Base-by-base conservation (phyloP, 1,140 invertebrate species). In the Hesperophylax magnus region DNA sequence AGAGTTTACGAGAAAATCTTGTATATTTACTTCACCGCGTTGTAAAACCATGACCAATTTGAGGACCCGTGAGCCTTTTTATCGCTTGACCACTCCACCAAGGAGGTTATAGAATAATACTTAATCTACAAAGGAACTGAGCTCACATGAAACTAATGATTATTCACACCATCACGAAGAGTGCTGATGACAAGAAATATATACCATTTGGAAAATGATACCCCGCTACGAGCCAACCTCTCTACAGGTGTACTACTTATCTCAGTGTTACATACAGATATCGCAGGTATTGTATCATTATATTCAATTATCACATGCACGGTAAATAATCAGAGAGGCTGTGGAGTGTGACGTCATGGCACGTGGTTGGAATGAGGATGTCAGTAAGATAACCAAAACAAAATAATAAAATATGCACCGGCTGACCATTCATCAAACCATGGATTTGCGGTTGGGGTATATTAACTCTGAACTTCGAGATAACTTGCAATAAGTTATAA, bases 301-400 rank as follows among this genome's bases (percentile, higher is more conserved):
- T 8, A 4, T 39, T 18, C 34, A 69, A 69, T 69, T 69, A 69
- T 69, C 65, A 69, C 65, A 17, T 69, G 27, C 14, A n/a, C n/a
- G 65, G 31, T 69, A 47, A 69, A 69, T 34, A 47, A 52, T 61
- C 4, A 61, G 9, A 20, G 58, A 61, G 58, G 58, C 58, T 24
- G 39, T 14, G 11, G 9, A 14, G 6, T 61, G 18, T 61, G 58
- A 24, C 58, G 58, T 61, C 58, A 61, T 15, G 58, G 58, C 58
- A 61, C 58, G 58, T 61, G 58, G 58, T 9, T 58, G 58, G 20
- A 18, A 20, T 47, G 39, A 47, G 2, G 58, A 14, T 61, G 58
- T 61, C 18, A 20, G 8, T 15, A 61, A 24, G 0, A 61, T 15
- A 24, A 61, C 18, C 58, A 61, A 61, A 61, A 24, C 58, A 61